Evolutionary conservation across 1,140 invertebrate species (phyloP).

Genomic region (Penaeus vannamei): DNA sequence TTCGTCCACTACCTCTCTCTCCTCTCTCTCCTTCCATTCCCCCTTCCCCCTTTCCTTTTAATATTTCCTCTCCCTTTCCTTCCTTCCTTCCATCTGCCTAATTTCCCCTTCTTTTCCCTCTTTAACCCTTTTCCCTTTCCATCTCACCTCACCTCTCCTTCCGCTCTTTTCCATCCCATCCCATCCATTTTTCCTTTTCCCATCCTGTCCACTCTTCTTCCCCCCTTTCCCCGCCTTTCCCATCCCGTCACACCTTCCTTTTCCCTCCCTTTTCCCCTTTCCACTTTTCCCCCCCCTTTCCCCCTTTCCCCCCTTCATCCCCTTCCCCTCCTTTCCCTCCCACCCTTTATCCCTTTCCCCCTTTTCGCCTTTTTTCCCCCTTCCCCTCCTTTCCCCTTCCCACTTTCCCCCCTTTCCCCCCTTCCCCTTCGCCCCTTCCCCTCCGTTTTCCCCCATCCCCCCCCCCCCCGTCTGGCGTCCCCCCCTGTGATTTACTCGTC

Average conservation of each 20-base stretch:
- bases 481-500: too few relatives aligned
- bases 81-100: not conserved
- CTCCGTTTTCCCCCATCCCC: not conserved
- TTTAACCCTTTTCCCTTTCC: not conserved
- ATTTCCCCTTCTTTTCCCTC: too few relatives aligned
- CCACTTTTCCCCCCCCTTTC: not conserved
- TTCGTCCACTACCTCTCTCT: not conserved
- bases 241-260: not conserved
- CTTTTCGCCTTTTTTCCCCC: too few relatives aligned
- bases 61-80: not conserved
- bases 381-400: not conserved
- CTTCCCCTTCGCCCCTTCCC: not conserved
- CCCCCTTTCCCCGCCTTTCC: not conserved
- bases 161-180: not conserved
- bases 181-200: not conserved
- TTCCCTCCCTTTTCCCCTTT: not conserved
- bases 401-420: not conserved
- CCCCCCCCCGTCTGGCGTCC: not conserved
- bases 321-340: not conserved
- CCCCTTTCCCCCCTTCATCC: not conserved
- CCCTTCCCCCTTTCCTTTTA: not conserved
- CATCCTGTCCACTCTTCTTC: not conserved
- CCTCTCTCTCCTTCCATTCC: not conserved
- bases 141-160: not conserved
- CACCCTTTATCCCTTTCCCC: not conserved